phyloP scores from a whole-genome alignment of 2,113 vertebrate genomes.

The Todiramphus saurophagus region DNA sequence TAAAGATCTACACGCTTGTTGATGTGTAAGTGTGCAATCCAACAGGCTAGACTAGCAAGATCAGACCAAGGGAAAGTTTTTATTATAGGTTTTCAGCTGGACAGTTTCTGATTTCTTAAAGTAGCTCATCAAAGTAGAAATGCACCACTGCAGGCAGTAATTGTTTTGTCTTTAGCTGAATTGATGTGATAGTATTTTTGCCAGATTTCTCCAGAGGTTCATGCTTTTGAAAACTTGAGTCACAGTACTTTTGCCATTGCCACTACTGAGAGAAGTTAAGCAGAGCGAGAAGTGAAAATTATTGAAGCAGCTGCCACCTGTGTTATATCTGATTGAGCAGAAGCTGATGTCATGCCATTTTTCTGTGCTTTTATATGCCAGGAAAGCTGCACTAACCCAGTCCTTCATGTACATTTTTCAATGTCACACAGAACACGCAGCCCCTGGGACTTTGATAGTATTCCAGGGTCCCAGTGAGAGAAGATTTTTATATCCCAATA shows the following conservation, averaged over 20 bases:
- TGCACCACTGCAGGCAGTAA: neutral
- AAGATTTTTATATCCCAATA: neutral
- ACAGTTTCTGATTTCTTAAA: neutral
- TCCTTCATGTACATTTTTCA: neutral
- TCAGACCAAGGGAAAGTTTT: neutral
- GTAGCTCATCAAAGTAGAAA: constrained; percentile 14
- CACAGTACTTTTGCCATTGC: neutral
- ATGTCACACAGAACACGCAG: neutral
- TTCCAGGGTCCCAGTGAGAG: neutral
- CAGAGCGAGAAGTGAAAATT: neutral
- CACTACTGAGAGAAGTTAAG: constrained; percentile 29
- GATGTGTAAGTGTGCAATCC: neutral
- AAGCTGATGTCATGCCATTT: neutral
- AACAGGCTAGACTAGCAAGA: neutral
- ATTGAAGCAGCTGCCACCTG: constrained; percentile 20
- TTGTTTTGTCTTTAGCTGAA: neutral
- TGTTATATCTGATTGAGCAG: neutral
- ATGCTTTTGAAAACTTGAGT: constrained; percentile 1
- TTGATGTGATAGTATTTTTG: neutral
- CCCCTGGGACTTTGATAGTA: neutral
- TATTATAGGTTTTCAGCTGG: constrained; percentile 32
- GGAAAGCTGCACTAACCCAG: neutral
- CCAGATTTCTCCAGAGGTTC: constrained; percentile 46
- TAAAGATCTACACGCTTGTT: constrained; percentile 2
- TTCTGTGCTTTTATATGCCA: neutral